phyloP scores from a whole-genome alignment of 2,797 vertebrate genomes.

The Poeciliopsis gracilis region DNA sequence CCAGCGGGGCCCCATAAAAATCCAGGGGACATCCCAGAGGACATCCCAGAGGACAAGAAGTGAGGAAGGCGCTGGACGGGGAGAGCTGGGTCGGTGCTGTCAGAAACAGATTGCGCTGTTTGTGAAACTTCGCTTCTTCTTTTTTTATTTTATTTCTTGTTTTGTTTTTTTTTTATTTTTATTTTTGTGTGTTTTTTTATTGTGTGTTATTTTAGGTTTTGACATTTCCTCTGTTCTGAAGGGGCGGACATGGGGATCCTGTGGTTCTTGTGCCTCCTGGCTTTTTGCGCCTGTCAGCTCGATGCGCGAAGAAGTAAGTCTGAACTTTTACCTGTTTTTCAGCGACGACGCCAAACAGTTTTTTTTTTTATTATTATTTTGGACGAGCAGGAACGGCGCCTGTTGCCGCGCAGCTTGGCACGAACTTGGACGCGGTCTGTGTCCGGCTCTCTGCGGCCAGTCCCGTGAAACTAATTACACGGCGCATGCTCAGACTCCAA shows the following conservation, averaged over 20 bases:
- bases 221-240: neutral
- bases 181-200: too few relatives aligned
- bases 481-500: neutral
- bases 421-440: too few relatives aligned
- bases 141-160: neutral
- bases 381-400: neutral
- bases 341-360: neutral
- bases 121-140: neutral
- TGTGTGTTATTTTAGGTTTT: neutral
- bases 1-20: conserved; percentile 60
- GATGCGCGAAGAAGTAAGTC: conserved; percentile 87
- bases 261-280: conserved; percentile 40
- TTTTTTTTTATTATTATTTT: too few relatives aligned
- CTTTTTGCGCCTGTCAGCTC: conserved; percentile 67
- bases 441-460: too few relatives aligned
- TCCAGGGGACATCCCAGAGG: conserved; percentile 47
- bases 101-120: neutral
- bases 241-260: conserved; percentile 71
- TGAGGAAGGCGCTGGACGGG: conserved; percentile 27
- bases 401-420: neutral
- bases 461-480: conserved; percentile 68
- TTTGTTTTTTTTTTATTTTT: too few relatives aligned
- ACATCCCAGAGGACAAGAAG: conserved; percentile 30
- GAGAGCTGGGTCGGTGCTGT: conserved; percentile 10
- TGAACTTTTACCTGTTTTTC: neutral